Base-by-base conservation (phyloP, 2,888 invertebrate genomes). In the Tenthredo mesomela region DNA sequence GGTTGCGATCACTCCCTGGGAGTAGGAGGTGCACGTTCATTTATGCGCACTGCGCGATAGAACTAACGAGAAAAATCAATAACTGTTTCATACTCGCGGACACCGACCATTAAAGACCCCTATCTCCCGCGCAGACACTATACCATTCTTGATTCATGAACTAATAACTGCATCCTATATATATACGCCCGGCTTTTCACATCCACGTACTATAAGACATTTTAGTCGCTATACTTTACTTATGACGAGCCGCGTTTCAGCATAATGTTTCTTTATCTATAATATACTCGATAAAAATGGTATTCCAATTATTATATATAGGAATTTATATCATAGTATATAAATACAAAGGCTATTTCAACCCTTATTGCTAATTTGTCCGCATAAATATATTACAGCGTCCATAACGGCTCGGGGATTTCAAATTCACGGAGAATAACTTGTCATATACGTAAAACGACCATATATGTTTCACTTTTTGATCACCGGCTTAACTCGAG, bases 1-100 rank as follows among this genome's bases (percentile, higher is more conserved):
- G 82, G 82, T 50, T 82, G n/a, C n/a, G 82, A 82, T 82, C 67
- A 82, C 82, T 82, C 82, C 82, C 82, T 70, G 65, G 67, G 82
- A 82, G 43, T 70, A 70, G 82, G 43, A 82, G 82, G 82, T 33
- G 2, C 47, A 82, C 47, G 82, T 82, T 70, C 47, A 67, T 70
- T n/a, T 82, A 33, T 33, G 82, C 82, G 82, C 82, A 82, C 47
- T 82, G 47, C 67, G 67, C 18, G 25, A 73, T 18, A 82, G 18
- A 80, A 80, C 82, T 65, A 33, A 47, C 29, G 33, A 82, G 67
- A 82, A 82, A 82, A 82, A 82, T 82, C 82, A 82, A 82, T 82
- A 82, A 47, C 82, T 29, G 47, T 82, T 82, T 70, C 50, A 29
- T 47, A 65, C 82, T 29, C 77, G 37, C 7, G 70, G 47, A 43